Conservation (phyloP, 2,797 vertebrate genomes). For the Falco concolor region DNA sequence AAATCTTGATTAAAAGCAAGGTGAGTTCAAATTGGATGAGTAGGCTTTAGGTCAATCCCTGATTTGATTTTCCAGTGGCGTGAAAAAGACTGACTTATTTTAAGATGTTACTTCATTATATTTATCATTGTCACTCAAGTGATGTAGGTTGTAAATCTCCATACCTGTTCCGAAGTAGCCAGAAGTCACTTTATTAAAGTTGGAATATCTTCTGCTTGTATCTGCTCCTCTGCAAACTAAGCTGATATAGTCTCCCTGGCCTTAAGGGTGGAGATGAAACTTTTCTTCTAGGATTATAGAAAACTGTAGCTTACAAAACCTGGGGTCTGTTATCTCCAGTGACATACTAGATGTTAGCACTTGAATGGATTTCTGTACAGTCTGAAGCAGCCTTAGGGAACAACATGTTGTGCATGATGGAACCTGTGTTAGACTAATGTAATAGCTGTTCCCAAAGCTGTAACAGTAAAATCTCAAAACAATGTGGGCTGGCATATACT, state of each 20-base stretch:
- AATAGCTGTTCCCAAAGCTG: background rate
- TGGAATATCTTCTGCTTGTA: background rate
- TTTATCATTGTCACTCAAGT: background rate
- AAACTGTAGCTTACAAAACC: background rate
- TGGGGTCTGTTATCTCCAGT: background rate
- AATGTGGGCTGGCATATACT: background rate
- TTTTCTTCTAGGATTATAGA: background rate
- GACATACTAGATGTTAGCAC: background rate
- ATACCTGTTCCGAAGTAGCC: background rate
- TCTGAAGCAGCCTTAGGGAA: background rate
- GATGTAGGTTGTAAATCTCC: background rate
- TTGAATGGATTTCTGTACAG: background rate
- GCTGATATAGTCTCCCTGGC: background rate
- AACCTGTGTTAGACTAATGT: background rate
- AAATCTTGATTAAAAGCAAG: slow-evolving; percentile 99
- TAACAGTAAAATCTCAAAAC: background rate
- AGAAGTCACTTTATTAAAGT: background rate
- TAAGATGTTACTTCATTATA: background rate
- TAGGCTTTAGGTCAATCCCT: background rate
- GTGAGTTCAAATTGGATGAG: slow-evolving; percentile 71
- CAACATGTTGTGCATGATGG: background rate
- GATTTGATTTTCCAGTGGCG: background rate
- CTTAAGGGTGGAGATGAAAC: background rate
- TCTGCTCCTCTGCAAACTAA: background rate
- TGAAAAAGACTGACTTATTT: background rate